Base-by-base conservation (phyloP, 2,888 invertebrate genomes). In the Pseudococcus jackbeardsleyi region DNA sequence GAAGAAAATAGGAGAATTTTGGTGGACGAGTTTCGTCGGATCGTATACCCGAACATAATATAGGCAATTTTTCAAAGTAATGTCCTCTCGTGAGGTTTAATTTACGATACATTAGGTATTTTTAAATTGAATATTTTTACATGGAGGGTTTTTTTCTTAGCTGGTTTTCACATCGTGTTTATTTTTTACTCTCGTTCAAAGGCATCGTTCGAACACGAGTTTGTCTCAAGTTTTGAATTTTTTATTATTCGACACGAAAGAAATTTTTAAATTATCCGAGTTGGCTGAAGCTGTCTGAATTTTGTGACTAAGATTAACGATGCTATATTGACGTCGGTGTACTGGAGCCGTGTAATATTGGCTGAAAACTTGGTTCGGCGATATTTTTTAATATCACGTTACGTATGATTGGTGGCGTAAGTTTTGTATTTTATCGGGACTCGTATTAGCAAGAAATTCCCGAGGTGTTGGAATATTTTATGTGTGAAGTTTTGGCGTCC, bases 291-390 rank as follows among this genome's bases (percentile, higher is more conserved):
- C 72, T 72, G 72, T 72, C 72, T 72, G 17, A 33, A 72, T 19
- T 72, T 72, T 72, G 26, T 72, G 72, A 72, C 72, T 72, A 72
- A 72, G 72, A 72, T 72, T 72, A 72, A 72, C 72, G 72, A 72
- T 15, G 33, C 12, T 33, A 33, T 72, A 72, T 72, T 33, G 72
- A 72, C 72, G 72, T 72, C 33, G 17, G 72, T 11, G 3, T 22
- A 64, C n/a, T 50, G 48, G 54, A 54, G 54, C 54, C n/a, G 8
- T 50, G 48, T 50, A 50, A 50, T 12, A 12, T 50, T 50, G 48
- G 48, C n/a, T 7, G 15, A 54, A 54, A 68, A 26, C n/a, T 68
- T 15, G 59, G 33, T 72, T 72, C 72, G 33, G 17, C 4, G 33
- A 72, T 72, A 33, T 72, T 72, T 72, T 72, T 72, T 72, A 72